Percentiles rank a stretch among this genome's conserved stretches.
phyloP scores from a whole-genome alignment of 2,113 vertebrate genomes.

The Urocolius indicus region DNA sequence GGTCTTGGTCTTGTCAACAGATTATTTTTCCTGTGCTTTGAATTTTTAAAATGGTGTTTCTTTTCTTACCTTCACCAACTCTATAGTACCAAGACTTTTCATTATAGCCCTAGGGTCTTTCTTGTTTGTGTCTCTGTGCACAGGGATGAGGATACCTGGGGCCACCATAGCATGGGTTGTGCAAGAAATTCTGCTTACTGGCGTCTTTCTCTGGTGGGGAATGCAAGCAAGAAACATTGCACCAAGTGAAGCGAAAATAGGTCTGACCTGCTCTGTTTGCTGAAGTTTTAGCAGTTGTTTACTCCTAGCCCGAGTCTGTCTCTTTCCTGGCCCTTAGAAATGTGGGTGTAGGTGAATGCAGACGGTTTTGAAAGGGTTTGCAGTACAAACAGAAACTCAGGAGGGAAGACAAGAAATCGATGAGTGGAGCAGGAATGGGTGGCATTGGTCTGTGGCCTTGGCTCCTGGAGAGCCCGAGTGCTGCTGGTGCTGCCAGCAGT shows the following conservation, averaged over 20 bases:
- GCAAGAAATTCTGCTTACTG: background rate
- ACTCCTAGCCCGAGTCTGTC: background rate
- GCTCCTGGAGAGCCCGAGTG: fast-evolving
- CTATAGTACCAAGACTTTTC: background rate
- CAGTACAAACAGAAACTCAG: background rate
- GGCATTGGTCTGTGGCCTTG: background rate
- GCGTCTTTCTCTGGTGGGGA: background rate
- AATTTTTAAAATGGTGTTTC: background rate
- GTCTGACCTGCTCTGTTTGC: background rate
- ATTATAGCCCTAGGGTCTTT: background rate
- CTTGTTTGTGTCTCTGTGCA: background rate
- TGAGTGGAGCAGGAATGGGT: background rate
- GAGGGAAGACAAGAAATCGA: background rate
- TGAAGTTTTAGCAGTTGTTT: background rate
- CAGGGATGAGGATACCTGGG: background rate
- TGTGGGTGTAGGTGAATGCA: background rate
- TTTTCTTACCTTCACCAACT: background rate
- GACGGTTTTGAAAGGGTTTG: background rate
- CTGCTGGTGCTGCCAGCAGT: background rate
- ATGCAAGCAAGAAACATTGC: background rate
- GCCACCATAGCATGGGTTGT: background rate
- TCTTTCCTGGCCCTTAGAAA: background rate
- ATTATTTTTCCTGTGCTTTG: background rate
- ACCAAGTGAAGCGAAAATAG: background rate
- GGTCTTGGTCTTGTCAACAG: background rate